These are phyloP conservation scores for Colossoma macropomum DNA, from an alignment of 2,113 vertebrate genomes.

Conservation along the genomic window DNA sequence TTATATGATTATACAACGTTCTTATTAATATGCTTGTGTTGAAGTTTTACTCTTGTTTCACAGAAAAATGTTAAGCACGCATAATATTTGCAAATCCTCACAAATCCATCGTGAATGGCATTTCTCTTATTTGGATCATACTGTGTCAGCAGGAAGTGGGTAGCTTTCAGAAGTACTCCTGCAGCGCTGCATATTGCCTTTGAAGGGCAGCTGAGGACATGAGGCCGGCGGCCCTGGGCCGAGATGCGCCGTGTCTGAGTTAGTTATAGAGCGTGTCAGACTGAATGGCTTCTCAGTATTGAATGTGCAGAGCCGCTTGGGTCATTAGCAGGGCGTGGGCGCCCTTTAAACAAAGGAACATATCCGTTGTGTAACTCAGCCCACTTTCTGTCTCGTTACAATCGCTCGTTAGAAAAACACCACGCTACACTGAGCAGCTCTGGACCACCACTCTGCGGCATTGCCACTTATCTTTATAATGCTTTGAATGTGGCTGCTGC, in stretches of 20 bases:
- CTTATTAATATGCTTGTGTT: background rate
- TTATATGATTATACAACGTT: too few relatives aligned
- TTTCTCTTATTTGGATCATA: background rate
- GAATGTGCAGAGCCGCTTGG: background rate
- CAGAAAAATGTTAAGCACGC: background rate
- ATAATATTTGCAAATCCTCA: background rate
- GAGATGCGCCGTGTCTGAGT: background rate
- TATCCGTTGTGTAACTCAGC: background rate
- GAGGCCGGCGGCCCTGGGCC: background rate
- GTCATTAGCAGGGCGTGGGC: constrained; percentile 28
- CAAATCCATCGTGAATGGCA: background rate
- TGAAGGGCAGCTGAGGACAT: background rate
- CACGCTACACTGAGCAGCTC: background rate
- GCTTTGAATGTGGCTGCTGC: background rate
- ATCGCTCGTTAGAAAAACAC: constrained; percentile 2
- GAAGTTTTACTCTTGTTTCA: background rate
- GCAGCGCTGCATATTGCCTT: background rate
- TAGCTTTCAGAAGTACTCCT: background rate
- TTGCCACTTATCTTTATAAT: background rate
- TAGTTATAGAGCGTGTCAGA: background rate
- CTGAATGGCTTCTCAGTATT: constrained; percentile 18
- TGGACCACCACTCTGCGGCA: background rate
- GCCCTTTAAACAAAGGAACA: constrained; percentile 19
- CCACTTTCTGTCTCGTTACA: constrained; percentile 17
- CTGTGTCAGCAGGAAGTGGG: background rate